Conservation (phyloP, 92 coral and sea anemone genomes). For the Actinostola sp. region DNA sequence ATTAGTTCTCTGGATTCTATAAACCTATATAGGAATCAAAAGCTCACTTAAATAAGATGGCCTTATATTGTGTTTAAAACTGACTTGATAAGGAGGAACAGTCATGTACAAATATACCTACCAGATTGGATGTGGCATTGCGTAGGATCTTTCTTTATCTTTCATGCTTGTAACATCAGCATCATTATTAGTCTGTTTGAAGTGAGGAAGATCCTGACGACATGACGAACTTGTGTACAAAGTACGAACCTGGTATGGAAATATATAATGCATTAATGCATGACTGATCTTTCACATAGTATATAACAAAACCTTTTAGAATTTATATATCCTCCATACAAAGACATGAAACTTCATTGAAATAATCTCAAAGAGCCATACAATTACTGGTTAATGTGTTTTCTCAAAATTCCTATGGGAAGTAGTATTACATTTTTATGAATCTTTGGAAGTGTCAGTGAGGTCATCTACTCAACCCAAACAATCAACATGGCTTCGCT, state of each 20-base stretch:
- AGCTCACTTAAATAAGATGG: neutral
- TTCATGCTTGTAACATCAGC: neutral
- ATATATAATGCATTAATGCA: neutral
- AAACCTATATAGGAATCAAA: too few relatives aligned
- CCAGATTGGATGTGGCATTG: slow-evolving; percentile 90
- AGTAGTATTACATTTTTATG: too few relatives aligned
- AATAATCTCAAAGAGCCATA: too few relatives aligned
- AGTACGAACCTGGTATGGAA: neutral
- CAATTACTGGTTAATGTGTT: neutral
- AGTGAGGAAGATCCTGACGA: slow-evolving; percentile 50
- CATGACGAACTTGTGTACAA: slow-evolving; percentile 2
- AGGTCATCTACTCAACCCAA: too few relatives aligned
- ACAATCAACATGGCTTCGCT: too few relatives aligned
- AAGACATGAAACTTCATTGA: too few relatives aligned
- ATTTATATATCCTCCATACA: neutral
- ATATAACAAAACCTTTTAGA: neutral
- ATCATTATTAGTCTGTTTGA: slow-evolving; percentile 34
- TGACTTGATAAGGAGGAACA: neutral
- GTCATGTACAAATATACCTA: slow-evolving; percentile 12
- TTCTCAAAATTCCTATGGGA: too few relatives aligned
- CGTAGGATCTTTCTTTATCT: slow-evolving; percentile 34
- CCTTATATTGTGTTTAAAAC: neutral
- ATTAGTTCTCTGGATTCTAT: too few relatives aligned
- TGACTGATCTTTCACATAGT: neutral
- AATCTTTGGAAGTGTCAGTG: too few relatives aligned